phyloP scores from a whole-genome alignment of 2,888 invertebrate species.

The Pediacus dermestoides region DNA sequence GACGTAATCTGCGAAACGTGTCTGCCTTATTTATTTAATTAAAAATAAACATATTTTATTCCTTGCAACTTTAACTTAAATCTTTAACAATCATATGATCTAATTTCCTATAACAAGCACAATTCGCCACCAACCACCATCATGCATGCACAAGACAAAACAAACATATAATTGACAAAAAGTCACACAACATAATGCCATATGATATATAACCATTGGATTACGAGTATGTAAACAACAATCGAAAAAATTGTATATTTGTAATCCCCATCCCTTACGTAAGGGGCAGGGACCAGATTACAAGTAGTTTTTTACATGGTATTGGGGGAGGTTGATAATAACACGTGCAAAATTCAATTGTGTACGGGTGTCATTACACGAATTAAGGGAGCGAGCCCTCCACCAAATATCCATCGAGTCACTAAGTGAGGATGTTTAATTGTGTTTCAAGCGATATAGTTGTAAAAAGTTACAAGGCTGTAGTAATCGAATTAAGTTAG shows the following conservation, averaged over 20 bases:
- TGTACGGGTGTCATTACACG: slow-evolving; percentile 42
- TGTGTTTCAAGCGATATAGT: slow-evolving; percentile 23
- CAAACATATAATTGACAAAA: too few species aligned
- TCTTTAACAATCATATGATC: too few species aligned
- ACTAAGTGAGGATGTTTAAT: slow-evolving; percentile 24
- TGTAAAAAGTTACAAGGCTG: slow-evolving; percentile 11
- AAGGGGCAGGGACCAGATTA: slow-evolving; percentile 16
- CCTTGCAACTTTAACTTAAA: too few species aligned
- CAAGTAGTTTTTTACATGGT: slow-evolving; percentile 23
- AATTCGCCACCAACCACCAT: too few species aligned
- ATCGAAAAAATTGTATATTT: slow-evolving; percentile 21
- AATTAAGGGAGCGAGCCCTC: slow-evolving; percentile 29
- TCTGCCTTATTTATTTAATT: too few species aligned
- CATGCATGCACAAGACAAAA: too few species aligned
- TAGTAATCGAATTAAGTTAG: slow-evolving; percentile 8
- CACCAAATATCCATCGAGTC: slow-evolving; percentile 23
- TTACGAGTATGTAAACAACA: slow-evolving; percentile 27
- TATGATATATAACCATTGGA: slow-evolving; percentile 27
- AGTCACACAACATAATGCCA: slow-evolving; percentile 24
- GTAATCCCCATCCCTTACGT: slow-evolving; percentile 13
- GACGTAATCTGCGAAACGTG: too few species aligned
- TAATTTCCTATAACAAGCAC: too few species aligned
- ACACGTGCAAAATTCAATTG: slow-evolving; percentile 45
- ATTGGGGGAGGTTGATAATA: slow-evolving; percentile 19
- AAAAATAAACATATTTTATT: too few species aligned